These are phyloP conservation scores for Halisarca cf. caerulea DNA, from an alignment of 37 sponge, comb jelly and placozoan genomes.

Conservation along the genomic window DNA sequence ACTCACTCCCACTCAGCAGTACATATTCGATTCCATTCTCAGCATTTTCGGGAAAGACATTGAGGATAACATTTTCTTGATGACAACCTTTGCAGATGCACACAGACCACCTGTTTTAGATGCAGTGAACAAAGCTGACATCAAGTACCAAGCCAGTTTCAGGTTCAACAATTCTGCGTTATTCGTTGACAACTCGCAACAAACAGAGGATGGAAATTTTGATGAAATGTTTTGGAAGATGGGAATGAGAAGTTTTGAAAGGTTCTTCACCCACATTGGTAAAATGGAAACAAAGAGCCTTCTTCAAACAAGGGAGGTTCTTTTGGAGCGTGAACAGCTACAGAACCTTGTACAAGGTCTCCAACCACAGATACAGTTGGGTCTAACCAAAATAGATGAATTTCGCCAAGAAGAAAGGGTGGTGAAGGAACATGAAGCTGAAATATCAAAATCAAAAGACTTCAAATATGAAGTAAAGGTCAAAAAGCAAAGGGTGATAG, in stretches of 20 bases:
- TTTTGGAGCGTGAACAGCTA: conserved; percentile 55
- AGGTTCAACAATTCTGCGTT: conserved; percentile 74
- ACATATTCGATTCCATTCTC: conserved; percentile 67
- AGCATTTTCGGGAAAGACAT: conserved; percentile 41
- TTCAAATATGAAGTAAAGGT: conserved; percentile 46
- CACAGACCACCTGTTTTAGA: conserved; percentile 49
- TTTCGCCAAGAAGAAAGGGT: conserved; percentile 44
- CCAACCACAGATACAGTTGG: conserved; percentile 37
- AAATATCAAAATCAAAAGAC: conserved; percentile 49
- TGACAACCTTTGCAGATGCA: conserved; percentile 83
- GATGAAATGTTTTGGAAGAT: conserved; percentile 75
- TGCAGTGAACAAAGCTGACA: conserved; percentile 52
- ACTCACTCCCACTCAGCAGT: conserved; percentile 55
- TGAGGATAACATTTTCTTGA: conserved; percentile 53
- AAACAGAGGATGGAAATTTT: conserved; percentile 16
- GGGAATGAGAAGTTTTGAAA: conserved; percentile 50
- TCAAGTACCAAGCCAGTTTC: conserved; percentile 12
- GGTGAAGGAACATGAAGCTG: conserved; percentile 41
- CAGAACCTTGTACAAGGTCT: conserved; percentile 46
- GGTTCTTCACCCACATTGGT: conserved; percentile 50
- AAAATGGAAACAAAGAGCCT: conserved; percentile 31
- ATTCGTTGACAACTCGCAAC: conserved; percentile 1
- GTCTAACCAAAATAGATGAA: conserved; percentile 51
- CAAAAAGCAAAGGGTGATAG: conserved; percentile 33
- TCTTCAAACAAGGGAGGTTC: conserved; percentile 52